These are phyloP conservation scores for Naso thynnoides DNA, from an alignment of 2,797 vertebrate genomes.

Conservation along the genomic window DNA sequence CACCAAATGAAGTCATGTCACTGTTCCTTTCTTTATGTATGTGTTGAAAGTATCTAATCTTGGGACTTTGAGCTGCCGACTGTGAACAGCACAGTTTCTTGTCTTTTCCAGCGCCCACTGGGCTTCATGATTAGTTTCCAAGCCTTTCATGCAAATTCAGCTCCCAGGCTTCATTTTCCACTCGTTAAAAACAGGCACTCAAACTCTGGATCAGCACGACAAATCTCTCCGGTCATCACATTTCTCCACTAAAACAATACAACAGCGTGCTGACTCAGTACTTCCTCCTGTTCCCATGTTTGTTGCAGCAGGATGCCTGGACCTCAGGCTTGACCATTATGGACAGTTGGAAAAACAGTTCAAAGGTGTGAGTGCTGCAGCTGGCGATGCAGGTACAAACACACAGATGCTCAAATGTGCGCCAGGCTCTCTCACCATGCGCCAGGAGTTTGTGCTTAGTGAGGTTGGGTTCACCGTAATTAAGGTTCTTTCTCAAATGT, in stretches of 20 bases:
- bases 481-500: not conserved
- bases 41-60: slow-evolving; percentile 48
- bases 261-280: slow-evolving; percentile 77
- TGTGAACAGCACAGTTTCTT: slow-evolving; percentile 27
- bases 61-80: slow-evolving; percentile 42
- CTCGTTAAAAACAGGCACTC: slow-evolving; percentile 73
- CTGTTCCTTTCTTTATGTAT: slow-evolving; percentile 12
- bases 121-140: slow-evolving; percentile 79
- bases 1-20: slow-evolving; percentile 41
- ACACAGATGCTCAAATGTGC: slow-evolving; percentile 15
- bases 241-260: slow-evolving; percentile 79
- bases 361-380: slow-evolving; percentile 45
- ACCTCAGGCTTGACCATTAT: slow-evolving; percentile 57
- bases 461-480: slow-evolving; percentile 30
- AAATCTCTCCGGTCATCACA: slow-evolving; percentile 75
- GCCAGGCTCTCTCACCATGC: slow-evolving; percentile 50
- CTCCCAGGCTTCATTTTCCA: slow-evolving; percentile 78
- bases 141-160: slow-evolving; percentile 77
- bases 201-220: slow-evolving; percentile 46
- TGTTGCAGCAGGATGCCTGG: slow-evolving; percentile 30
- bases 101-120: slow-evolving; percentile 66
- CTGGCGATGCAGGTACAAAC: slow-evolving; percentile 37
- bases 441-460: slow-evolving; percentile 16
- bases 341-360: slow-evolving; percentile 63
- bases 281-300: slow-evolving; percentile 62